Evolutionary conservation across 2,888 invertebrate genomes (phyloP).

Genomic region (Sminthurides aquaticus): DNA sequence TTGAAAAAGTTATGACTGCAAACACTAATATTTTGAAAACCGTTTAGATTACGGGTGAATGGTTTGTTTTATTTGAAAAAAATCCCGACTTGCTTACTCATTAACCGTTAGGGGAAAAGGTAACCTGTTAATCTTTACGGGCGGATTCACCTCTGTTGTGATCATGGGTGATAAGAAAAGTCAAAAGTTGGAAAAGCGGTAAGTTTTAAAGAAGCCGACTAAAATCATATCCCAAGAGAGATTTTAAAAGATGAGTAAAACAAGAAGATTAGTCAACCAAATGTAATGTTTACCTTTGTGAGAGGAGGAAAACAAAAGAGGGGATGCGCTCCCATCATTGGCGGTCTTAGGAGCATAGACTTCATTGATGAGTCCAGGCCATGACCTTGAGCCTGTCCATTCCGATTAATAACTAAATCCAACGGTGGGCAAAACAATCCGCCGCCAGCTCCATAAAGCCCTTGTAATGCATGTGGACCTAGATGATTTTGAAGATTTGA

Average conservation of each 20-base stretch:
- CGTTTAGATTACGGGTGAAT: too few species aligned
- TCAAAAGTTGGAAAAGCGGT: not conserved
- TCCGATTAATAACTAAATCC: constrained; percentile 30
- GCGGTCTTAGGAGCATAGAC: constrained; percentile 8
- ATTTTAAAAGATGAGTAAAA: too few species aligned
- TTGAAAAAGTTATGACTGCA: too few species aligned
- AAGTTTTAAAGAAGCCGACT: not conserved
- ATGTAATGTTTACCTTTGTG: constrained; percentile 50
- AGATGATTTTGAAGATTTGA: not conserved
- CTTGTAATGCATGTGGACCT: not conserved
- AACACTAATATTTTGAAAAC: too few species aligned
- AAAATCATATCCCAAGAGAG: not conserved
- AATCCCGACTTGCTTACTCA: too few species aligned
- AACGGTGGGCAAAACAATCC: constrained; percentile 33
- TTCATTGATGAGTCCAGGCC: constrained; percentile 4
- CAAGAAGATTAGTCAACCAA: too few species aligned
- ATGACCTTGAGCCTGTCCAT: constrained; percentile 8
- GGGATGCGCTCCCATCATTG: constrained; percentile 31
- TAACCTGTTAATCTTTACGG: too few species aligned
- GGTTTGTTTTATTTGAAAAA: too few species aligned
- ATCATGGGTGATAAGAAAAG: too few species aligned
- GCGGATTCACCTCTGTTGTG: too few species aligned
- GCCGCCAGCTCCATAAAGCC: constrained; percentile 8
- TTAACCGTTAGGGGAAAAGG: too few species aligned
- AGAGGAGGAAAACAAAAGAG: constrained; percentile 46